Base-by-base conservation (phyloP, 92 coral and sea anemone genomes). In the Porites divaricata region DNA sequence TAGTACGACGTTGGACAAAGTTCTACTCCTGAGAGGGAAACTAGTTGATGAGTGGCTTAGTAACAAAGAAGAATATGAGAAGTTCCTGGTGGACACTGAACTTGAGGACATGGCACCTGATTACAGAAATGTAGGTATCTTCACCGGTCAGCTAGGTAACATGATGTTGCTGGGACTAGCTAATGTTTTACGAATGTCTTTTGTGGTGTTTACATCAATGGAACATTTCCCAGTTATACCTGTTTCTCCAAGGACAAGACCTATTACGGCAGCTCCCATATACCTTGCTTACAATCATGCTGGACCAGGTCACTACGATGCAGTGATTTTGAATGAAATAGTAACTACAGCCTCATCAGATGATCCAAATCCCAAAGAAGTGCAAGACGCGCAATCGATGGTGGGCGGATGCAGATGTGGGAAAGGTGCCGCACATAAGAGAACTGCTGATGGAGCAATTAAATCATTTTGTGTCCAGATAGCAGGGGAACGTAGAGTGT, bases 21-120 rank as follows among this genome's bases (percentile, higher is more conserved):
- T 35, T 6, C 17, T 35, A 9, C 14, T 35, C 14, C 7, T 62
- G 59, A 52, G 83, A 48, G 83, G 14, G 48, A 63, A 62, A 51
- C 75, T 80, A 17, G 88, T 85, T 22, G 65, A 85, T 1, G 77
- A 85, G 63, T 76, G 83, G 83, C 83, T 85, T 8, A n/a, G n/a
- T n/a, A n/a, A n/a, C n/a, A 68, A 76, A 58, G 67, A 85, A 10
- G 78, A 85, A 48, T 85, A 85, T 53, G 81, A 63, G 65, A 84
- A 75, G 17, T 84, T 84, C 25, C 73, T 84, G 53, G 66, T 75
- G 49, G 88, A 84, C 81, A 75, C 62, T 84, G 88, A 75, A 11
- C 81, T 75, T 20, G 81, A 84, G 14, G 88, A n/a, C n/a, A n/a
- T n/a, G n/a, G n/a, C n/a, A n/a, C n/a, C n/a, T n/a, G n/a, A n/a